Percentiles rank a stretch among this genome's conserved stretches.
phyloP scores from a whole-genome alignment of 1,140 invertebrate genomes.

The Ceratina calcarata region DNA sequence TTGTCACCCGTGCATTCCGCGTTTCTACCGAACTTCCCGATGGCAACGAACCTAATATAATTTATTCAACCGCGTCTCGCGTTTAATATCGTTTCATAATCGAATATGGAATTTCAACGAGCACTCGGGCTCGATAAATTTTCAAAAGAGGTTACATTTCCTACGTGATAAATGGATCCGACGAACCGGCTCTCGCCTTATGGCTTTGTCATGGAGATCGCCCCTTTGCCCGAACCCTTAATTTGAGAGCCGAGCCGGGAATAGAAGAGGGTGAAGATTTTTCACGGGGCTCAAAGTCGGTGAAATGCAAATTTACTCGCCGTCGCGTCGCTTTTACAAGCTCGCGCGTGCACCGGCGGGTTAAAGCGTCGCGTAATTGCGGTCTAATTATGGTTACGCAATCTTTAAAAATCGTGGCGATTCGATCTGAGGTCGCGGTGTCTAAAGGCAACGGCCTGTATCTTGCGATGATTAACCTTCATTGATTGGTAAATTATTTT shows the following conservation, averaged over 20 bases:
- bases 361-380: not conserved
- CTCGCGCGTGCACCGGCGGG: not conserved
- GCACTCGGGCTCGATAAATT: not conserved
- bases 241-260: not conserved
- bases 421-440: not conserved
- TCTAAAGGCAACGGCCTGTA: too few species aligned
- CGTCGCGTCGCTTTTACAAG: not conserved
- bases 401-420: not conserved
- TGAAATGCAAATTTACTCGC: conserved; percentile 1
- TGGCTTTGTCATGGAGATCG: not conserved
- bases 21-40: not conserved
- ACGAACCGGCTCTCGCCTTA: not conserved
- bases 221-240: not conserved
- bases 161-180: not conserved
- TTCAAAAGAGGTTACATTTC: not conserved
- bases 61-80: not conserved
- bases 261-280: not conserved
- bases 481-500: too few species aligned
- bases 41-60: too few species aligned
- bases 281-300: not conserved
- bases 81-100: not conserved
- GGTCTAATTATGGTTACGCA: not conserved
- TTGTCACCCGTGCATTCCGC: not conserved
- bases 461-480: too few species aligned
- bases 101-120: too few species aligned